Percentiles rank a stretch among this genome's conserved stretches.
Conservation (phyloP, 1,140 invertebrate species). For the Drosophila virilis region DNA sequence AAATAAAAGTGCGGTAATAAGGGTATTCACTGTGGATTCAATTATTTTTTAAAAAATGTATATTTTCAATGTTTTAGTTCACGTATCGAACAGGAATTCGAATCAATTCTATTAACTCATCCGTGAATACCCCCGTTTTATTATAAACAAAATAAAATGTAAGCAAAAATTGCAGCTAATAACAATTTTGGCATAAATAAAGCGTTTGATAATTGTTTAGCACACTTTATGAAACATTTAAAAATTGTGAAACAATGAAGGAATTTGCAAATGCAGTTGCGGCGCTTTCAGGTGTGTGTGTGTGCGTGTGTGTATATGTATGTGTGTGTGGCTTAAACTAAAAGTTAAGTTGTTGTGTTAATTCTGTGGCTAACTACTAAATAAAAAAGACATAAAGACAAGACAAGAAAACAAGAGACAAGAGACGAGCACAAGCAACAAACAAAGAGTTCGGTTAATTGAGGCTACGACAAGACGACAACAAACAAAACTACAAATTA, state of each 20-base stretch:
- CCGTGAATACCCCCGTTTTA: conserved; percentile 41
- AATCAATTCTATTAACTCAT: background rate
- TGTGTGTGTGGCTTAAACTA: conserved; percentile 24
- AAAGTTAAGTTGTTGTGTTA: conserved; percentile 32
- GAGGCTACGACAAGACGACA: conserved; percentile 48
- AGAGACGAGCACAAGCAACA: conserved; percentile 35
- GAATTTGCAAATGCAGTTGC: conserved; percentile 60
- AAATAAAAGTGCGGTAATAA: conserved; percentile 48
- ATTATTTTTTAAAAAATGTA: too few species aligned
- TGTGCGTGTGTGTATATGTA: conserved; percentile 22
- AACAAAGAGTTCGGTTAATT: conserved; percentile 39
- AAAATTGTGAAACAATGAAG: conserved; percentile 33
- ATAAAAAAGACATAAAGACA: conserved; percentile 38
- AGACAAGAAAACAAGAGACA: conserved; percentile 34
- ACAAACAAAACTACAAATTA: conserved; percentile 52
- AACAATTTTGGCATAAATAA: conserved; percentile 25
- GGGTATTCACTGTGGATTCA: conserved; percentile 12
- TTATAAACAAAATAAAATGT: conserved; percentile 26
- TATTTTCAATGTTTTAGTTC: too few species aligned
- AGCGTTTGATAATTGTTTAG: conserved; percentile 26
- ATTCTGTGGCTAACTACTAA: conserved; percentile 24
- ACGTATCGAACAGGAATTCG: too few species aligned
- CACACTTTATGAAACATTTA: conserved; percentile 30
- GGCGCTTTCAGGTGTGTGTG: conserved; percentile 15
- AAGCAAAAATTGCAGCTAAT: conserved; percentile 23